These are phyloP conservation scores for Scaptomyza tumidula DNA, from an alignment of 2,888 invertebrate species.

Conservation along the genomic window DNA sequence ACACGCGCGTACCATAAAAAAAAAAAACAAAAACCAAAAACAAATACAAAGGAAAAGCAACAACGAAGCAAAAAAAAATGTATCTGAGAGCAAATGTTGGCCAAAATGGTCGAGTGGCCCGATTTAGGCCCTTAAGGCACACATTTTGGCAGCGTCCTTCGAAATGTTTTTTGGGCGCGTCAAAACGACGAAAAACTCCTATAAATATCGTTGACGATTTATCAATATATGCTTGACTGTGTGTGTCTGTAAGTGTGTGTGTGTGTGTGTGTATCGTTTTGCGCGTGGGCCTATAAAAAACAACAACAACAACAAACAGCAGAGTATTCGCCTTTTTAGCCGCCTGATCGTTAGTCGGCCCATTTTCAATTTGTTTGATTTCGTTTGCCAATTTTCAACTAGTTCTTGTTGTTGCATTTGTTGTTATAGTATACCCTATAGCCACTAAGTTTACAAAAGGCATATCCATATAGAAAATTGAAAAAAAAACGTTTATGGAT, in stretches of 20 bases:
- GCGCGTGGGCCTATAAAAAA: constrained; percentile 69
- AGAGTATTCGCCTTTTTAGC: constrained; percentile 32
- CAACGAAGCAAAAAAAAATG: constrained; percentile 3
- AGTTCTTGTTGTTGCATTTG: constrained; percentile 1
- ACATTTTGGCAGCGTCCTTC: constrained; percentile 50
- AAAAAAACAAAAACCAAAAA: too few relatives aligned
- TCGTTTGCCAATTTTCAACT: constrained; percentile 55
- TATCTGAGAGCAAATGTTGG: constrained; percentile 38
- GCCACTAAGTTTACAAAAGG: not conserved
- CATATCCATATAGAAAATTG: not conserved
- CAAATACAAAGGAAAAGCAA: not conserved
- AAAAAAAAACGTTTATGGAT: not conserved
- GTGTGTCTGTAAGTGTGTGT: constrained; percentile 22
- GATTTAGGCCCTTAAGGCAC: constrained; percentile 20
- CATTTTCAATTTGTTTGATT: constrained; percentile 72
- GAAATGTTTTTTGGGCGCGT: constrained; percentile 52
- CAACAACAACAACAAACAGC: constrained; percentile 23
- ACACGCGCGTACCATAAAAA: constrained; percentile 71
- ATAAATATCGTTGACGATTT: constrained; percentile 73
- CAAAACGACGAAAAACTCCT: constrained; percentile 67
- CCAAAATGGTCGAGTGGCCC: constrained; percentile 1
- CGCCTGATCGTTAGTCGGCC: constrained; percentile 57
- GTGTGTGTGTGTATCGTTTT: constrained; percentile 34
- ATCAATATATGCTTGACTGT: constrained; percentile 43
- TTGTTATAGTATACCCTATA: constrained; percentile 10